These are phyloP conservation scores for Taxidea taxus DNA, from an alignment of 2,113 vertebrate genomes.

Conservation along the genomic window DNA sequence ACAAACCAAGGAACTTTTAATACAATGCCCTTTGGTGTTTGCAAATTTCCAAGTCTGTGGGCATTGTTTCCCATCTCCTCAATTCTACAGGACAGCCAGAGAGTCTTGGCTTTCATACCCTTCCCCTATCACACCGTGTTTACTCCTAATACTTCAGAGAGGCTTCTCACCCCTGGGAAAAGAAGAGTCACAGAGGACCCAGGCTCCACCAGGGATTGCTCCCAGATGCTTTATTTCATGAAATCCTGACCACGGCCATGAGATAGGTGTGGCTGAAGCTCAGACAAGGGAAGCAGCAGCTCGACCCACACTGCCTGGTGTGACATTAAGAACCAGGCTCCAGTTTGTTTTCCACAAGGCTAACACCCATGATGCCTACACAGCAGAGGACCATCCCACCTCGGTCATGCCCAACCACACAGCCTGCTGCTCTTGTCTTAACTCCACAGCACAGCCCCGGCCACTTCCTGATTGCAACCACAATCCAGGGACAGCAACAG, in stretches of 20 bases:
- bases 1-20: neutral
- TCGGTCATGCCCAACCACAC: neutral
- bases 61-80: neutral
- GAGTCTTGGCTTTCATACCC: neutral
- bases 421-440: conserved; percentile 6
- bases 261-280: neutral
- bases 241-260: neutral
- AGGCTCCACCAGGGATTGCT: neutral
- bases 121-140: neutral
- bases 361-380: neutral
- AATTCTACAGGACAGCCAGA: neutral
- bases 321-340: neutral
- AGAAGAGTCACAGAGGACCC: neutral
- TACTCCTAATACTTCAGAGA: neutral
- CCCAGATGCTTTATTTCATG: neutral
- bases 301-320: neutral
- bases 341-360: neutral
- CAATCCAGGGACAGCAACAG: neutral
- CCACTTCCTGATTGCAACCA: conserved; percentile 60
- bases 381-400: neutral
- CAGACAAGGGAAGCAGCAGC: neutral
- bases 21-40: neutral
- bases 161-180: neutral
- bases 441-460: conserved; percentile 25
- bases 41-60: neutral